These are phyloP conservation scores for Hoplodrina ambigua DNA, from an alignment of 2,888 invertebrate species.

Conservation along the genomic window DNA sequence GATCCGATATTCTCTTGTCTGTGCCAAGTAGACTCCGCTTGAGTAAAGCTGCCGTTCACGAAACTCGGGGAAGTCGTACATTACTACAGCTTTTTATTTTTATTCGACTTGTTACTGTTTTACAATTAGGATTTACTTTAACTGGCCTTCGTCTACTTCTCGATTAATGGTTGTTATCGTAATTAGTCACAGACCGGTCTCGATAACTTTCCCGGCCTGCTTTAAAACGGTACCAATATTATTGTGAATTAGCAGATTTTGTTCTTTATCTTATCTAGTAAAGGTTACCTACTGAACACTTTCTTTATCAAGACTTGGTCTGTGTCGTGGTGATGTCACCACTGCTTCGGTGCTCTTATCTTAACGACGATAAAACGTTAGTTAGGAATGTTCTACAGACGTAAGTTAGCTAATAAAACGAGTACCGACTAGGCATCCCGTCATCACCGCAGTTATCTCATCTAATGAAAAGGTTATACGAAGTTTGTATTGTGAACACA, in stretches of 20 bases:
- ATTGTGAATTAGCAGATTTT: slow-evolving; percentile 75
- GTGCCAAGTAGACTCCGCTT: slow-evolving; percentile 84
- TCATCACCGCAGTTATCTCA: slow-evolving; percentile 62
- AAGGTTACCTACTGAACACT: slow-evolving; percentile 84
- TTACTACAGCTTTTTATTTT: slow-evolving; percentile 75
- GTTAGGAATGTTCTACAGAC: slow-evolving; percentile 81
- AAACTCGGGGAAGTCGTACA: slow-evolving; percentile 76
- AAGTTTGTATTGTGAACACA: slow-evolving; percentile 35
- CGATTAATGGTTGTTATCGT: slow-evolving; percentile 66
- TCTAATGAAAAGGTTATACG: slow-evolving; percentile 58
- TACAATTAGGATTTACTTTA: slow-evolving; percentile 67
- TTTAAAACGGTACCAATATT: slow-evolving; percentile 52
- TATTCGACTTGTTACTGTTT: slow-evolving; percentile 62
- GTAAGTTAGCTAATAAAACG: slow-evolving; percentile 72
- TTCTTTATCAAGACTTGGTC: slow-evolving; percentile 84
- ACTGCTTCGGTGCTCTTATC: slow-evolving; percentile 84
- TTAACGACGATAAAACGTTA: slow-evolving; percentile 82
- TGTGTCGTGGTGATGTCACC: slow-evolving; percentile 86
- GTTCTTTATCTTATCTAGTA: slow-evolving; percentile 78
- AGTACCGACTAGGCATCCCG: slow-evolving; percentile 65
- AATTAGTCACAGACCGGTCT: slow-evolving; percentile 65
- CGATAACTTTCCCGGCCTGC: slow-evolving; percentile 57
- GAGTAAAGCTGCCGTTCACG: slow-evolving; percentile 82
- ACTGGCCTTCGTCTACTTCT: slow-evolving; percentile 59
- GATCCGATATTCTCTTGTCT: slow-evolving; percentile 89